Evolutionary conservation across 2,797 vertebrate species (phyloP), one percentile per base, ranked within the genome.

Genomic region (Mormyrops attenuatus): DNA sequence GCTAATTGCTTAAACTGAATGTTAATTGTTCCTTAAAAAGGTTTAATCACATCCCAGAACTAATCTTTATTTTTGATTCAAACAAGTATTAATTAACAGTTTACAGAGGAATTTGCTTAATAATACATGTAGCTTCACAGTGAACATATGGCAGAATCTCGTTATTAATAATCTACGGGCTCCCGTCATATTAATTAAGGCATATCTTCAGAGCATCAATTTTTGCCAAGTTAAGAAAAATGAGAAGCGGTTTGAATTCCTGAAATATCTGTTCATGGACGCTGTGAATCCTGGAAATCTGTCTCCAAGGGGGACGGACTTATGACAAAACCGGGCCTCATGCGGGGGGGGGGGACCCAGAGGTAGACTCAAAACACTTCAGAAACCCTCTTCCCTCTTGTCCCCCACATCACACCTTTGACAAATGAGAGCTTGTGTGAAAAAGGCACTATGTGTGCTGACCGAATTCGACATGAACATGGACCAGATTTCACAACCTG

Each of bases 141-240:
- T 90, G 92, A 93, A 92, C 93, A 93, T 94, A 93, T 93, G 94
- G 92, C 91, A 84, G 91, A 92, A 93, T 93, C 90, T 91, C 93
- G 94, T 92, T 91, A 91, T 90, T 91, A 92, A 94, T 94, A 93
- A 80, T 95, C 94, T 94, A 92, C 94, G 91, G 93, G 91, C 92
- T 92, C 93, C 94, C 94, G 94, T 95, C 95, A 95, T 92, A 91
- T 95, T 92, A 94, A 94, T 95, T 94, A 93, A 90, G 89, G 89
- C 92, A 91, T 53, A 90, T 94, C 95, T 95, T 95, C 94, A 95
- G 94, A 93, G 90, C 94, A 94, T 95, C 94, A 94, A 94, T 95
- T 95, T 44, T 94, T 90, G 92, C 91, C 15, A 92, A 77, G 89
- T 73, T 84, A 69, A 41, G 53, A 38, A 92, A 93, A 93, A 95